These are phyloP conservation scores for Neomorphus geoffroyi DNA, from an alignment of 2,797 vertebrate species.

Conservation along the genomic window DNA sequence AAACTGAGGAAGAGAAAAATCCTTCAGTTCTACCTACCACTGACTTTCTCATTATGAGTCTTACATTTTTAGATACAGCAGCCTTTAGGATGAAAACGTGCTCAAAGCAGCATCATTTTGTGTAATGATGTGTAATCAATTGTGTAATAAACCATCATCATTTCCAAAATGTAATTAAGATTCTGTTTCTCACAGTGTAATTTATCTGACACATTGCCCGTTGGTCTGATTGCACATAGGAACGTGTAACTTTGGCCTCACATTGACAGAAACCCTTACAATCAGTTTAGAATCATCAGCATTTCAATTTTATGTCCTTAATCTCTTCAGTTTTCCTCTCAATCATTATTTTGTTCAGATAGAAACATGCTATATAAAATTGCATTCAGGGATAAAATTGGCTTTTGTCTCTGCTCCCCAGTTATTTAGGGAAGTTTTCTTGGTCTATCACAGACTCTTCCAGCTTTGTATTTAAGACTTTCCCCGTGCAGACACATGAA, in stretches of 20 bases:
- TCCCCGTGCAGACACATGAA: not conserved
- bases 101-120: not conserved
- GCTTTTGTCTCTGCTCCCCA: not conserved
- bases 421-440: not conserved
- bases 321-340: not conserved
- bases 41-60: not conserved
- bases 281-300: not conserved
- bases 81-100: not conserved
- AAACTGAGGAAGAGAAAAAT: not conserved
- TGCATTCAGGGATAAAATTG: not conserved
- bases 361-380: not conserved
- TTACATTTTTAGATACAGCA: not conserved
- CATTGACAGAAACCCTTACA: accelerated
- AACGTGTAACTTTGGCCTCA: not conserved
- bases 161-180: not conserved
- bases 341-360: not conserved
- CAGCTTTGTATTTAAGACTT: not conserved
- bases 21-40: not conserved
- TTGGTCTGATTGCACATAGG: not conserved
- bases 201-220: not conserved
- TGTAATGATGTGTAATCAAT: too few species aligned
- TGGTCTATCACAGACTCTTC: not conserved
- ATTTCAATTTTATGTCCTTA: not conserved
- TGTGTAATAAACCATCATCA: not conserved
- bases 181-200: not conserved